A percentile compares a stretch with the other conserved stretches of the same genome.
These are phyloP conservation scores for Macrobrachium rosenbergii DNA, from an alignment of 1,140 invertebrate species.

Conservation along the genomic window DNA sequence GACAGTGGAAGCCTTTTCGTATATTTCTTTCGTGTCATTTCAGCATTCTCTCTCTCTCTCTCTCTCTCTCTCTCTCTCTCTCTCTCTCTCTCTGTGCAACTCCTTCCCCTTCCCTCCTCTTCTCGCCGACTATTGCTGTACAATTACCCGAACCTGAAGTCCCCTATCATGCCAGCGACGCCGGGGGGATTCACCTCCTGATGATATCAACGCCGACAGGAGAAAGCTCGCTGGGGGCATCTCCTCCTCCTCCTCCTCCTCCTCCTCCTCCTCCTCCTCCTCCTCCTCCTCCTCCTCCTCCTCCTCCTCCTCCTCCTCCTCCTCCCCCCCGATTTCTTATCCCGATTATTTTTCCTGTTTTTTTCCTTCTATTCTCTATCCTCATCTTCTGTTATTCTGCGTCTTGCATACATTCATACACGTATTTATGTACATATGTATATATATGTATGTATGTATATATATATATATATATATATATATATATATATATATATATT, in stretches of 20 bases:
- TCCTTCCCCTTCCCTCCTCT: neutral
- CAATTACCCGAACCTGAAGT: no score
- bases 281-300: neutral
- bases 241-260: slow-evolving; percentile 10
- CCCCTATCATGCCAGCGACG: no score
- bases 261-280: neutral
- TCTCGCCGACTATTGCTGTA: neutral
- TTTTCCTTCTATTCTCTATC: neutral
- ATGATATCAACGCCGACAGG: no score
- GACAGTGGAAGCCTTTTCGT: no score
- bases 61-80: slow-evolving; percentile 24
- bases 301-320: neutral
- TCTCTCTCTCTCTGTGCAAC: slow-evolving; percentile 14
- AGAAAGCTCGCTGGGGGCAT: neutral
- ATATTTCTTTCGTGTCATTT: no score
- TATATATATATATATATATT: slow-evolving; percentile 10
- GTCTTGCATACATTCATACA: neutral
- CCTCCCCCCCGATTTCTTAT: neutral
- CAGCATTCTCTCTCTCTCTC: slow-evolving; percentile 46
- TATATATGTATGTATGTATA: neutral
- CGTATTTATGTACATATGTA: neutral
- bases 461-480: slow-evolving; percentile 13
- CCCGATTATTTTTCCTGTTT: neutral
- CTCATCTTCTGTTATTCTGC: neutral
- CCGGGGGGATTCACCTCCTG: no score